These are phyloP conservation scores for Diorhabda elongata DNA, from an alignment of 1,140 invertebrate species.

Conservation along the genomic window DNA sequence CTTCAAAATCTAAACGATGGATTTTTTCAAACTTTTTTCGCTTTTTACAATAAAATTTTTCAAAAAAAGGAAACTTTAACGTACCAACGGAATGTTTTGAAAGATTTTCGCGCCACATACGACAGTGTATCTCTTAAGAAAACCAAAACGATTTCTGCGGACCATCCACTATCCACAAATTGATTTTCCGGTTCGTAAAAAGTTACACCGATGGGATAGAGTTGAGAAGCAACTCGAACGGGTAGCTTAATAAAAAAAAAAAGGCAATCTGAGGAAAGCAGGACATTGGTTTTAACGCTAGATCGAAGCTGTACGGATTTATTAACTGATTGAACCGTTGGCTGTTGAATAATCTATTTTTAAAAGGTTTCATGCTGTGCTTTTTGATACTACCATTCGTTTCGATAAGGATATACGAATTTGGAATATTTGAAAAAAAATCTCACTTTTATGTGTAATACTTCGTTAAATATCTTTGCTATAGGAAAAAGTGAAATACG, in stretches of 20 bases:
- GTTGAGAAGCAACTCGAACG: not conserved
- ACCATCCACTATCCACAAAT: constrained; percentile 8
- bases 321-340: not conserved
- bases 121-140: not conserved
- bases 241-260: not conserved
- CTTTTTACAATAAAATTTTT: too few species aligned
- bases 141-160: not conserved
- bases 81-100: too few species aligned
- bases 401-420: too few species aligned
- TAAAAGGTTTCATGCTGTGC: not conserved
- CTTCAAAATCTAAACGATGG: too few species aligned
- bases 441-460: too few species aligned
- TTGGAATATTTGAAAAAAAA: too few species aligned
- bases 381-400: too few species aligned
- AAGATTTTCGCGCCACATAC: too few species aligned
- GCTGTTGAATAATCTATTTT: not conserved
- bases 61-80: too few species aligned
- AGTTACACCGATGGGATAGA: constrained; percentile 6
- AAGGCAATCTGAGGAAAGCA: constrained; percentile 1
- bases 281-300: constrained; percentile 1
- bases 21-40: too few species aligned
- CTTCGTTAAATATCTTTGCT: too few species aligned
- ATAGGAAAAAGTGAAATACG: too few species aligned
- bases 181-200: constrained; percentile 14
- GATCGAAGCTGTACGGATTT: constrained; percentile 1